Base-by-base conservation (phyloP, 2,113 vertebrate genomes). In the Atlantisia rogersi region DNA sequence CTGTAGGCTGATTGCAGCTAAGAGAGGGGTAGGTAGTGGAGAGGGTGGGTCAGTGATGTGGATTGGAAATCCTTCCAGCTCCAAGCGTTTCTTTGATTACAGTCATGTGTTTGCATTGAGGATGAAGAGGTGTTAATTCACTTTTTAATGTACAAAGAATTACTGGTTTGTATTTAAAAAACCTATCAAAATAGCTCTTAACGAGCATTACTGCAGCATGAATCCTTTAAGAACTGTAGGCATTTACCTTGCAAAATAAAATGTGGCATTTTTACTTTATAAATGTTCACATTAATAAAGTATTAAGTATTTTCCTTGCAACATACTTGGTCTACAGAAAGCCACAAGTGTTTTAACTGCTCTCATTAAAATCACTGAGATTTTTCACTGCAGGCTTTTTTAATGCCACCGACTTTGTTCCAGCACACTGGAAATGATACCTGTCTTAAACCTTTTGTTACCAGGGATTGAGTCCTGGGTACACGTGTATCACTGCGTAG, bases 41-140 rank as follows among this genome's bases (percentile, higher is more conserved):
- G 87, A 69, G 84, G 48, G 60, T 79, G 81, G 58, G 31, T 71
- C 55, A 9, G 82, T 63, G 75, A 24, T 92, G 80, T 62, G 50
- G 68, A 32, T 9, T 77, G 68, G 76, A 71, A 96, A 65, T 79
- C 84, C 84, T 90, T 73, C 50, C 50, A 68, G 92, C 88, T 68
- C 5, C 73, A 48, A 48, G 39, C 46, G 21, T 65, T 90, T 76
- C 76, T 76, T 13, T 73, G 44, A 69, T 82, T 62, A 19, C 63
- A 44, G 29, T 89, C 77, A 89, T 76, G 76, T 92, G 81, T 96
- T 91, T 86, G 60, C 32, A 5, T 11, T 50, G 12, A 3, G 24
- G 35, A 32, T 53, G 17, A 17, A 48, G 55, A 86, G 60, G 25
- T 78, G 68, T 88, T 95, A 63, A 67, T 75, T 88, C 28, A 2